Evolutionary conservation across 2,113 vertebrate species (phyloP).

Genomic region (Oenanthe oenanthe): DNA sequence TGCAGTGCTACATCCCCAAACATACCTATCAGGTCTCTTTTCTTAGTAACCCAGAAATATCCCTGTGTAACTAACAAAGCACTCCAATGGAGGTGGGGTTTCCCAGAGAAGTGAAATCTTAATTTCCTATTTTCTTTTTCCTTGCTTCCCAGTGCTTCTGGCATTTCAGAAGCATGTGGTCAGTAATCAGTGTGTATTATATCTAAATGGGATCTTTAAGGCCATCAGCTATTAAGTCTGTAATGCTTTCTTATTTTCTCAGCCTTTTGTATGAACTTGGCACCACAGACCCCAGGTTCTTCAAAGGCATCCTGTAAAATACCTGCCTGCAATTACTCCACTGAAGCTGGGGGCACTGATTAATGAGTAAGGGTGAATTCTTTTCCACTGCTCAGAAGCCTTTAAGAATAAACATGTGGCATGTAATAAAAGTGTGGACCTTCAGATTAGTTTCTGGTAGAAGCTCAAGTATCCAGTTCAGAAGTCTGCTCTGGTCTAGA

Average conservation of each 20-base stretch:
- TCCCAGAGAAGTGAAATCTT: background rate
- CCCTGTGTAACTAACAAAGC: background rate
- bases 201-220: background rate
- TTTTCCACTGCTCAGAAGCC: background rate
- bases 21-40: background rate
- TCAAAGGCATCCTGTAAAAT: background rate
- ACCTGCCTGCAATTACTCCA: background rate
- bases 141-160: background rate
- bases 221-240: background rate
- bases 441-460: background rate
- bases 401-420: background rate
- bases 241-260: background rate
- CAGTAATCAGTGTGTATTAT: background rate
- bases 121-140: background rate
- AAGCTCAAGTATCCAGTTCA: background rate
- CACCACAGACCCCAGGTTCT: background rate
- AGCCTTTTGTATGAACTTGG: background rate
- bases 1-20: background rate
- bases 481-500: background rate
- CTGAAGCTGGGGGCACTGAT: background rate
- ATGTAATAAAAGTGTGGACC: background rate
- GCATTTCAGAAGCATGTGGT: background rate
- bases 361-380: background rate
- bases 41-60: background rate
- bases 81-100: background rate